Evolutionary conservation across 2,888 invertebrate genomes (phyloP).

Genomic region (Slavum lentiscoides): DNA sequence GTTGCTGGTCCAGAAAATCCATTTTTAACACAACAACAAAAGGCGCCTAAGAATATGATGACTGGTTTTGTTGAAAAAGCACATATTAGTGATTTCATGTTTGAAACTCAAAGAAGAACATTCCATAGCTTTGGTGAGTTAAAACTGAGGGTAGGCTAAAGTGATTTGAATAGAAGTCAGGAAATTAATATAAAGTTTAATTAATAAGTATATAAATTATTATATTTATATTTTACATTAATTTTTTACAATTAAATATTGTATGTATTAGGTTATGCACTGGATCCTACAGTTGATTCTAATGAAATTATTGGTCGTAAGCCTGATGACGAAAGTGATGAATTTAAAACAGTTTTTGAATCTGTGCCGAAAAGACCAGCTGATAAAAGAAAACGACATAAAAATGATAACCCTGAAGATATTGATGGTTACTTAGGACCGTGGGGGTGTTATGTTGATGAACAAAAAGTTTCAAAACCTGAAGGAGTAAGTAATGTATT

Average conservation of each 20-base stretch:
- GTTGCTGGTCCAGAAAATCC: constrained; percentile 91
- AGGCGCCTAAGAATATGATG: constrained; percentile 84
- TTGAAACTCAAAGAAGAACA: constrained; percentile 93
- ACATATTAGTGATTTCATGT: constrained; percentile 94
- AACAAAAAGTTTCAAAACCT: constrained; percentile 85
- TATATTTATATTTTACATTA: no score
- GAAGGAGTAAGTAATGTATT: constrained; percentile 66
- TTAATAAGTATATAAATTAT: neutral
- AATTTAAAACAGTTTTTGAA: constrained; percentile 86
- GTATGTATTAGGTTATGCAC: constrained; percentile 71
- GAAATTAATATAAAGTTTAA: constrained; percentile 5
- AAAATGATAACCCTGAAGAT: constrained; percentile 88
- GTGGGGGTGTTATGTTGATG: constrained; percentile 94
- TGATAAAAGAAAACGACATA: constrained; percentile 80
- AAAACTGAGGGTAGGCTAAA: neutral
- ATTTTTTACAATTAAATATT: neutral
- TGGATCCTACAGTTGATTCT: constrained; percentile 79
- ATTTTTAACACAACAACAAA: constrained; percentile 86
- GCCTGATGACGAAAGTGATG: constrained; percentile 21
- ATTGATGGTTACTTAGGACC: constrained; percentile 95
- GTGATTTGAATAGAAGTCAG: constrained; percentile 4
- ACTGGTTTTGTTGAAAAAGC: constrained; percentile 94
- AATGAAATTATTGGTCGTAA: constrained; percentile 49
- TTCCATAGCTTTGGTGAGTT: constrained; percentile 82
- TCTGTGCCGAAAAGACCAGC: constrained; percentile 71